These are phyloP conservation scores for Equus przewalskii DNA, from an alignment of 2,113 vertebrate species.

Conservation along the genomic window DNA sequence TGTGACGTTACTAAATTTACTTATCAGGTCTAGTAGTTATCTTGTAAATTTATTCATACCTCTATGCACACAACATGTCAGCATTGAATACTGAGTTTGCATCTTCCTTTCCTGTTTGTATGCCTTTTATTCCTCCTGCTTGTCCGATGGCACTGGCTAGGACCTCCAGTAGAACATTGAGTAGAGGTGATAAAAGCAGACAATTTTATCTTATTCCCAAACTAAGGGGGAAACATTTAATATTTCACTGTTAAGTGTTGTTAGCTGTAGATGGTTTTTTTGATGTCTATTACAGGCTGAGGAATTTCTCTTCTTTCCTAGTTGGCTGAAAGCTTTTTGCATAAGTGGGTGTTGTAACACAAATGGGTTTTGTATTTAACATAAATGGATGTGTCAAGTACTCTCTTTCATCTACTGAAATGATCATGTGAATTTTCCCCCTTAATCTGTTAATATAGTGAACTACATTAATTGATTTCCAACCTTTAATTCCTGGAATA, in stretches of 20 bases:
- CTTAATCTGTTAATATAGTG: neutral
- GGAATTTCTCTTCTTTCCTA: neutral
- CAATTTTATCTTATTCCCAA: neutral
- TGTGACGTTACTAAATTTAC: neutral
- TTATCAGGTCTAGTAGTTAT: neutral
- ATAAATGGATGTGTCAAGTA: neutral
- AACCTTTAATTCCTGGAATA: neutral
- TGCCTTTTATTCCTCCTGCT: neutral
- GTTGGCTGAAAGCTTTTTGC: neutral
- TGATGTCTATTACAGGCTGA: neutral
- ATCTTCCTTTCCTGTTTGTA: neutral
- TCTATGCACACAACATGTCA: neutral
- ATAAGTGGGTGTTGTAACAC: neutral
- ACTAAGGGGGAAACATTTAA: neutral
- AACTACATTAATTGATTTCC: neutral
- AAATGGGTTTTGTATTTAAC: neutral
- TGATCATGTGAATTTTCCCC: neutral
- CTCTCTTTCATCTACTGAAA: conserved; percentile 7
- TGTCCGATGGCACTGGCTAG: neutral
- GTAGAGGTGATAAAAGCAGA: neutral
- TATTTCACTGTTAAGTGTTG: neutral
- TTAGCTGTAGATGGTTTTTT: neutral
- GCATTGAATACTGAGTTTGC: neutral
- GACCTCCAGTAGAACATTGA: neutral
- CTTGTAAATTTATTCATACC: neutral